Base-by-base conservation (phyloP, 2,113 vertebrate species). In the Grus americana region DNA sequence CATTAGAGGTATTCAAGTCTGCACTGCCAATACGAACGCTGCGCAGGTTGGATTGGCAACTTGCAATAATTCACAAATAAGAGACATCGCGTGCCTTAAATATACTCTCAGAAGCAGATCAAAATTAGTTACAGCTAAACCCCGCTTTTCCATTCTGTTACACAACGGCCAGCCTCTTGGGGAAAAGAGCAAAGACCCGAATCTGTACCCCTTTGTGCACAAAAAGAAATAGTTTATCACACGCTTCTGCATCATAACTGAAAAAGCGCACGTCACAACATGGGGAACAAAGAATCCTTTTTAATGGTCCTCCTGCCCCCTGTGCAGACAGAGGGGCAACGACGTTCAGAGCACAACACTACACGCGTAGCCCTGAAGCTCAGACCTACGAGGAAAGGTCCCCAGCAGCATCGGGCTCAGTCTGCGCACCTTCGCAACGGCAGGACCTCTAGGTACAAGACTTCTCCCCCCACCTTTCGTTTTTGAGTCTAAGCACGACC, bases 41-140 rank as follows among this genome's bases (percentile, higher is more conserved):
- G 40, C 2, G 3, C 46, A 36, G 6, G 36, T 0, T 67, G 44
- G 40, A 47, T 0, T 4, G 20, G 40, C 29, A 68, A 5, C 34
- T 49, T 40, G 10, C 19, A 65, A 2, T 30, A 68, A 34, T 7
- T 76, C 24, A 20, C 24, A 55, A 42, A 9, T 42, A 12, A 79
- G 36, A 63, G 18, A 46, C 12, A 46, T 36, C 23, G 3, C 12
- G 2, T 40, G 22, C 50, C 40, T 68, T n/a, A 54, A 57, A 62
- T 5, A 7, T 5, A 20, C 30, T 21, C 20, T 38, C 27, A 71
- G 46, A 58, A 91, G 42, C 29, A 47, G 32, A n/a, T 22, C 18
- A 47, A 5, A 5, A 63, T 54, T n/a, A 58, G 6, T 46, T 54
- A 16, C 55, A 32, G 27, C 44, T 21, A 32, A 83, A 62, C 10